phyloP scores from a whole-genome alignment of 2,113 vertebrate species.

The Morone chrysops region DNA sequence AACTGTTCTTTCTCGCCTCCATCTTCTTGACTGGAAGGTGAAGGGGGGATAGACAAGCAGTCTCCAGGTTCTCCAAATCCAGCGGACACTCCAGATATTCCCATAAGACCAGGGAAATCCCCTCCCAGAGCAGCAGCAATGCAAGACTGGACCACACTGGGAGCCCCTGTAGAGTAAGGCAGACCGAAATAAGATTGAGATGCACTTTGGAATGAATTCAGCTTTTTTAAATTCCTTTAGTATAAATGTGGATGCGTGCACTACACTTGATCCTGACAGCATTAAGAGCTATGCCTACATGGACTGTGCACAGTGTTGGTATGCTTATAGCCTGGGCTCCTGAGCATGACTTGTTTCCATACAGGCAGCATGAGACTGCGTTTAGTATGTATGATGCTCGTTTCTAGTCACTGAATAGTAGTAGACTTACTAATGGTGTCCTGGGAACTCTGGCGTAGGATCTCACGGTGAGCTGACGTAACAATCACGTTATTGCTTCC shows the following conservation, averaged over 20 bases:
- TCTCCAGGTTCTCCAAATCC: constrained; percentile 75
- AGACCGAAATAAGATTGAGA: neutral
- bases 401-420: constrained; percentile 13
- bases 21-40: constrained; percentile 85
- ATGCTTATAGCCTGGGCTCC: neutral
- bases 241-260: constrained; percentile 8
- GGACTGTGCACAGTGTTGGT: neutral
- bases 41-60: constrained; percentile 85
- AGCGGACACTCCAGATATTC: constrained; percentile 70
- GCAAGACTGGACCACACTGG: constrained; percentile 77
- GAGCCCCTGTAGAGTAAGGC: constrained; percentile 65
- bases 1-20: constrained; percentile 82
- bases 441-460: constrained; percentile 86
- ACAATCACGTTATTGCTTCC: constrained; percentile 89
- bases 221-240: neutral
- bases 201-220: neutral
- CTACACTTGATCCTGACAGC: neutral
- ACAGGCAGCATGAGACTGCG: constrained; percentile 5
- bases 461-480: constrained; percentile 87
- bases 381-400: constrained; percentile 3
- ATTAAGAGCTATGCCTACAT: neutral
- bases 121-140: constrained; percentile 74
- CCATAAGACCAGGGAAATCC: constrained; percentile 79
- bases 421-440: constrained; percentile 86
- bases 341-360: neutral